Evolutionary conservation across 2,888 invertebrate genomes (phyloP), one percentile per base, ranked within the genome.

Genomic region (Lymantria monacha): DNA sequence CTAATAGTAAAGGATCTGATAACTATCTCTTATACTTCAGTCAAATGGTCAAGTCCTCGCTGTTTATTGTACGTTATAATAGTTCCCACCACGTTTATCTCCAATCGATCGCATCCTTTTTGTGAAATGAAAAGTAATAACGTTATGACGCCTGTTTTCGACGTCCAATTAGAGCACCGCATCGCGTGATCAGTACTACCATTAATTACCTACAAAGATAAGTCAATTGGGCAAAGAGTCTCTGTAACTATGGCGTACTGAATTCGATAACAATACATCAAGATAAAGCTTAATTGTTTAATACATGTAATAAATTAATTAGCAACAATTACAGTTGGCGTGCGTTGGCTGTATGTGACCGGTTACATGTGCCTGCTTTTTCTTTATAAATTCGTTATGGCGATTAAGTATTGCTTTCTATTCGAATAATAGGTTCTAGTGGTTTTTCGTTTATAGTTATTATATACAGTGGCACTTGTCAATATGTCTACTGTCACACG

Each of bases 301-400:
- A 90, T 90, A 81, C 85, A 81, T 85, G 88, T 90, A 84, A 88
- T 90, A 90, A 90, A 90, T 90, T 90, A 89, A 90, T 90, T 87
- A 89, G 87, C 79, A 72, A 78, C 87, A 81, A 88, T 88, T 89
- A 83, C 71, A 72, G 83, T 81, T 87, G 72, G 90, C 89, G 88
- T 90, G 89, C 89, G 88, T 76, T 72, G 53, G 30, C 22, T 63
- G 72, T 72, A 59, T 55, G 57, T 79, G 80, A 76, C 77, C 78
- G 69, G 72, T 80, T 78, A 81, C 81, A 22, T 22, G 79, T 82
- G 60, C 70, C 61, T 59, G 65, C 60, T 47, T 66, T 75, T 76
- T 75, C 71, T 71, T 71, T 73, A 63, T 68, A 62, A 77, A 84
- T 82, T 83, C 69, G 81, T 75, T 74, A 76, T 75, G 76, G 72